A percentile compares a stretch with the other conserved stretches of the same genome.
Conservation (phyloP, 2,113 vertebrate genomes). For the Bufo bufo region DNA sequence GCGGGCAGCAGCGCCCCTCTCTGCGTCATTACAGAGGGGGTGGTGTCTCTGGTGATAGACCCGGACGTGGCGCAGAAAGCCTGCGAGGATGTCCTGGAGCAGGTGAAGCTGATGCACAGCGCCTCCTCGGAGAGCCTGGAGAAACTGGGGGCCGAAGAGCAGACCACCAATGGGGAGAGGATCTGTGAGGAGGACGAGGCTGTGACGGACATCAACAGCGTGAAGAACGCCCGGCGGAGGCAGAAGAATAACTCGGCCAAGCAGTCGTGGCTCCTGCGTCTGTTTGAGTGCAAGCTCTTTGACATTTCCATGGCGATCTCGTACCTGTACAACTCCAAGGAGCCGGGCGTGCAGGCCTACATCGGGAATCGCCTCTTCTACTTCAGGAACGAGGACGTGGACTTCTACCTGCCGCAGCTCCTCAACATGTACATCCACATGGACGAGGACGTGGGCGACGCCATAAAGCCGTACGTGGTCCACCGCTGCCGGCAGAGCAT, state of each 20-base stretch:
- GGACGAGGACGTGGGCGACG: conserved; percentile 94
- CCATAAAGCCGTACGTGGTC: conserved; percentile 95
- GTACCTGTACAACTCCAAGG: conserved; percentile 95
- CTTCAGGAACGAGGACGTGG: conserved; percentile 88
- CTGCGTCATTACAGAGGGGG: conserved; percentile 85
- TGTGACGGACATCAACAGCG: conserved; percentile 62
- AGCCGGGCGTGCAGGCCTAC: conserved; percentile 95
- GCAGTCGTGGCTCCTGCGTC: conserved; percentile 92
- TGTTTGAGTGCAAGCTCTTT: conserved; percentile 96
- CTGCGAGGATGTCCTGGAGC: conserved; percentile 89
- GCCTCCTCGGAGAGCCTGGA: conserved; percentile 37
- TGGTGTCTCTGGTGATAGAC: conserved; percentile 82
- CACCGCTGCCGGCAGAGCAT: conserved; percentile 96
- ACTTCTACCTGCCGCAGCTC: conserved; percentile 93
- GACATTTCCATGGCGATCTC: conserved; percentile 98
- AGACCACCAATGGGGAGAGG: conserved; percentile 45
- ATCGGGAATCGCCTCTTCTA: conserved; percentile 94
- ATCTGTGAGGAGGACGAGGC: conserved; percentile 74
- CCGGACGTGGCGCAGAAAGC: conserved; percentile 86
- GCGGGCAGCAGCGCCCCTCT: conserved; percentile 72
- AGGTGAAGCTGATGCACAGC: conserved; percentile 78
- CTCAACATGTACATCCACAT: conserved; percentile 99
- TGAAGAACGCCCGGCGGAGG: conserved; percentile 74
- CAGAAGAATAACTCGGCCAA: conserved; percentile 87
- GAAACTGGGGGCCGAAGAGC: rapidly evolving